Base-by-base conservation (phyloP, 2,113 vertebrate species). In the Phalacrocorax carbo region DNA sequence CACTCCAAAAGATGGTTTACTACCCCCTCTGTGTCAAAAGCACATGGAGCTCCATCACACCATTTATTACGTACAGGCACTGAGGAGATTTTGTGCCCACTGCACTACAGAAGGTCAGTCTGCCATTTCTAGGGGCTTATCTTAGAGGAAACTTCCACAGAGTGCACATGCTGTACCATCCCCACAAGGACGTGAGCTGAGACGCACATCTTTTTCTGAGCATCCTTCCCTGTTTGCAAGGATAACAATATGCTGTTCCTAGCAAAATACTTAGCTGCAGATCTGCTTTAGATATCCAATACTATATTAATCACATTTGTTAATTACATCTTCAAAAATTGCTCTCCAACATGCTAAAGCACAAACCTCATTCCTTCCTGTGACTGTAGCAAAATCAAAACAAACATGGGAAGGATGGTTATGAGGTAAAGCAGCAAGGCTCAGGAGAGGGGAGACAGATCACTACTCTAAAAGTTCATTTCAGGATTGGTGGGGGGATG, bases 1-100 rank as follows among this genome's bases (percentile, higher is more conserved):
- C 97, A 95, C 87, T 86, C 93, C 68, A 66, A 66, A 83, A 96
- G 80, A 68, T 32, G 51, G 88, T 94, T 92, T 93, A 5, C 70
- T 87, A 54, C 20, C 78, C 78, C 65, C 27, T 27, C 78, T 62
- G 65, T 16, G 26, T 18, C 78, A n/a, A 48, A 88, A 66, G 34
- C 91, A 73, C 6, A 14, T 1, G 38, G 62, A 90, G 68, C 72
- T 88, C 92, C 79, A 66, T 5, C 83, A n/a, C 55, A 42, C 16
- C 44, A 5, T 22, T 80, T 49, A 44, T 36, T 72, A 68, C 8
- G 1, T 1, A 18, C 23, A 30, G 52, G 27, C 22, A 30, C 26
- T 9, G 54, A 48, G 82, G 27, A 76, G 60, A 29, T 34, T 92
- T 73, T 36, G 23, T 61, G 64, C 49, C 46, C 44, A 4, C 7